phyloP scores from a whole-genome alignment of 2,888 invertebrate genomes.

The Hartigia nigra region DNA sequence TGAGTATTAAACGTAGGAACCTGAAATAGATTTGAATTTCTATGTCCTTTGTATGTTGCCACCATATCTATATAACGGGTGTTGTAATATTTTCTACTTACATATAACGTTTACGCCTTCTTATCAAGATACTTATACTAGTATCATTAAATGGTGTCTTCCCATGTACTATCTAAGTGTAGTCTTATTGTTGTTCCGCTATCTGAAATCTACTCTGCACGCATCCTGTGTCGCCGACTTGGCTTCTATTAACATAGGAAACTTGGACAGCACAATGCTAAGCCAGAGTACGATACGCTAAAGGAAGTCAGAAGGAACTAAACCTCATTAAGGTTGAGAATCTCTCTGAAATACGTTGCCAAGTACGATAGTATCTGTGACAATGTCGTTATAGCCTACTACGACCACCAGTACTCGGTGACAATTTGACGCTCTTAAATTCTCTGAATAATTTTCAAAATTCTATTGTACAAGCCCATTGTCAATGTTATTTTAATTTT shows the following conservation, averaged over 20 bases:
- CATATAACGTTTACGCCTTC: neutral
- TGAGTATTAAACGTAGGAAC: neutral
- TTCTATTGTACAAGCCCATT: neutral
- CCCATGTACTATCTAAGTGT: neutral
- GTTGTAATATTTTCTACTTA: neutral
- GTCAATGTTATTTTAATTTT: neutral
- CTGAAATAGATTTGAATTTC: neutral
- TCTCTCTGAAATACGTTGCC: neutral
- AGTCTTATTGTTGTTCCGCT: neutral
- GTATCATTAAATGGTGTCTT: neutral
- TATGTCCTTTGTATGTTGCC: neutral
- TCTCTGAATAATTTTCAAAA: neutral
- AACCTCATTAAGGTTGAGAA: neutral
- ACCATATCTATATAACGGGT: neutral
- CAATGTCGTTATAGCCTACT: neutral
- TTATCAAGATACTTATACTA: neutral
- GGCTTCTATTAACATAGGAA: neutral
- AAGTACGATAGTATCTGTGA: neutral
- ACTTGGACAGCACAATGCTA: neutral
- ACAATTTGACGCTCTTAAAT: neutral
- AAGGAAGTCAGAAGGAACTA: neutral
- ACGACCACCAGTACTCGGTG: neutral
- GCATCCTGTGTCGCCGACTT: conserved; percentile 1
- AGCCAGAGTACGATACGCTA: neutral
- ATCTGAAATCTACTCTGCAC: conserved; percentile 1